phyloP scores from a whole-genome alignment of 2,888 invertebrate species.

The Cheiracanthium punctorium region DNA sequence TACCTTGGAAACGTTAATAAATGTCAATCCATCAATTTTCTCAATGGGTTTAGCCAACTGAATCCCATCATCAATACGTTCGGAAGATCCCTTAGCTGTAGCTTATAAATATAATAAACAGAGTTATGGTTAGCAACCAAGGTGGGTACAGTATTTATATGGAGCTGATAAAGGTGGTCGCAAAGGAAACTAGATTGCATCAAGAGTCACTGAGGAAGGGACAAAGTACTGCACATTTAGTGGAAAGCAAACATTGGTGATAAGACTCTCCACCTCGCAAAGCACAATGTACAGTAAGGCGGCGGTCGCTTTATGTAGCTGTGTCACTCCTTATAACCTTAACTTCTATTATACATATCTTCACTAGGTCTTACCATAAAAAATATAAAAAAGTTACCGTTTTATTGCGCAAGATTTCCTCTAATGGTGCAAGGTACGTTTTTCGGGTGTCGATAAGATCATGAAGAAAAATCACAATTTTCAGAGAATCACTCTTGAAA shows the following conservation, averaged over 20 bases:
- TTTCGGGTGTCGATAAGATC: conserved; percentile 53
- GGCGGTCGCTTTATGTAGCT: conserved; percentile 54
- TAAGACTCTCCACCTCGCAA: conserved; percentile 41
- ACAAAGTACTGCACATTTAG: conserved; percentile 63
- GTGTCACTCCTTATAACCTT: conserved; percentile 55
- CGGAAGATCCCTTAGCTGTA: neutral
- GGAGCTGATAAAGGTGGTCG: conserved; percentile 49
- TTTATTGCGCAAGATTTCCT: conserved; percentile 51
- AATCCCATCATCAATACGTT: neutral
- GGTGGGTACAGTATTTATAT: conserved; percentile 43
- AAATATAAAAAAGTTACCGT: conserved; percentile 52
- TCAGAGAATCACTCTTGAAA: neutral
- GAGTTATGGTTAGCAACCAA: conserved; percentile 50
- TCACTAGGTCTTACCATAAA: conserved; percentile 40
- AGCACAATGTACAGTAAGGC: conserved; percentile 20
- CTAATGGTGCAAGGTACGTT: conserved; percentile 53
- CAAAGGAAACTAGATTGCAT: conserved; percentile 59
- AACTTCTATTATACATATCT: conserved; percentile 54
- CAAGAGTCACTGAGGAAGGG: conserved; percentile 29
- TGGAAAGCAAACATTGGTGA: conserved; percentile 60
- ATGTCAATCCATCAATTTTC: neutral
- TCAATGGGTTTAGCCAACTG: neutral
- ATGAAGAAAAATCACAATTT: neutral
- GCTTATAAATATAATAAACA: neutral
- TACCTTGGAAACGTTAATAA: neutral